These are phyloP conservation scores for Mylabris phalerata DNA, from an alignment of 1,140 invertebrate genomes.

Conservation along the genomic window DNA sequence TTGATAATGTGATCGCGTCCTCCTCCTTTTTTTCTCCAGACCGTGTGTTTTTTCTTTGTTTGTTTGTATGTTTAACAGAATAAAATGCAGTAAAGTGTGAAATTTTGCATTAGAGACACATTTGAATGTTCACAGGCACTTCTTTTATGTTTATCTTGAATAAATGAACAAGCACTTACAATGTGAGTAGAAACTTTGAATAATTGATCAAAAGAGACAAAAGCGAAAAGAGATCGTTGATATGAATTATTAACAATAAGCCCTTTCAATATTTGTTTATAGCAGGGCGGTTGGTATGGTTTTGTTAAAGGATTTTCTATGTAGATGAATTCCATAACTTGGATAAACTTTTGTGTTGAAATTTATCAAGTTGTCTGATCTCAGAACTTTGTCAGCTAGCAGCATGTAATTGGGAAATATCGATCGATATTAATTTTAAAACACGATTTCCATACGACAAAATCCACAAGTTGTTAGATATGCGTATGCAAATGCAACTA, in stretches of 20 bases:
- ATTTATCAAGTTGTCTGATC: too few relatives aligned
- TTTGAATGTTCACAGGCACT: slow-evolving; percentile 3
- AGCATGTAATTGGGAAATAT: too few relatives aligned
- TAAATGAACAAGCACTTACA: slow-evolving; percentile 13
- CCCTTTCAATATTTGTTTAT: slow-evolving; percentile 17
- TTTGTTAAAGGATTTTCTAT: too few relatives aligned
- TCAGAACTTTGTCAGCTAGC: too few relatives aligned
- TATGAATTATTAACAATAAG: slow-evolving; percentile 25
- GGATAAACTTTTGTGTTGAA: too few relatives aligned
- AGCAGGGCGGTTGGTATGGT: slow-evolving; percentile 6
- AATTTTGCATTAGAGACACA: slow-evolving; percentile 11
- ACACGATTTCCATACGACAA: too few relatives aligned
- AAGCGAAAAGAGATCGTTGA: slow-evolving; percentile 13
- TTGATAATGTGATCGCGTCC: background rate
- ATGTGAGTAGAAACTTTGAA: slow-evolving; percentile 16
- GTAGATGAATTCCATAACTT: too few relatives aligned
- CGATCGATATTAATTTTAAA: too few relatives aligned
- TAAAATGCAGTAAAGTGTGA: background rate
- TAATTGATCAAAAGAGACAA: slow-evolving; percentile 21
- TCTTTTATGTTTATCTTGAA: slow-evolving; percentile 8
- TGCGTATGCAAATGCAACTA: too few relatives aligned
- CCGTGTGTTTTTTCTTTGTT: background rate
- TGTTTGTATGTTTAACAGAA: background rate
- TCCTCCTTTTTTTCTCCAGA: background rate
- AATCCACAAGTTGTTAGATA: too few relatives aligned